phyloP scores from a whole-genome alignment of 2,888 invertebrate genomes.

The Leptopilina syphax region DNA sequence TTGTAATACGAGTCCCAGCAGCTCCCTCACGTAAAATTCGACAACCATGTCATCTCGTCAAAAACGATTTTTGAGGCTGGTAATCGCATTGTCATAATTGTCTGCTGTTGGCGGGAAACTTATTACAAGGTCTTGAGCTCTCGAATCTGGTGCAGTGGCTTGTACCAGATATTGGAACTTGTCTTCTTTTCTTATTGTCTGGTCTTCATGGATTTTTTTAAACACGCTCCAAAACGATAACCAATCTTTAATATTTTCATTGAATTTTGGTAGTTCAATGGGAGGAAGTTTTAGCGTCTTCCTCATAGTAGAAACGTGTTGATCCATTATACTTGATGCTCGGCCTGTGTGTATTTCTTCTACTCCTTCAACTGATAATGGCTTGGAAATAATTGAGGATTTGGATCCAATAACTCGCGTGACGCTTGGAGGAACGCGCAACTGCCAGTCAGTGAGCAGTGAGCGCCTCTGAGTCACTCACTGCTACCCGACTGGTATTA shows the following conservation, averaged over 20 bases:
- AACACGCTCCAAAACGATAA: neutral
- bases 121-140: neutral
- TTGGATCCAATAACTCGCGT: too few species aligned
- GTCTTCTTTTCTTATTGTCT: neutral
- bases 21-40: neutral
- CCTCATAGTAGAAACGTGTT: neutral
- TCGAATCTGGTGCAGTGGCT: neutral
- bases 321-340: neutral
- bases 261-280: neutral
- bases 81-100: constrained; percentile 61
- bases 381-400: too few species aligned
- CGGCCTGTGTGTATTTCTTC: neutral
- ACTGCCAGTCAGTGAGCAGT: too few species aligned
- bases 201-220: neutral
- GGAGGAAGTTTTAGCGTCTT: neutral
- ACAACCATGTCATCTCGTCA: neutral
- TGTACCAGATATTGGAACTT: neutral
- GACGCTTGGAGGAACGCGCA: too few species aligned
- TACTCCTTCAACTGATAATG: neutral
- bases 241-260: neutral
- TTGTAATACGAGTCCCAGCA: neutral
- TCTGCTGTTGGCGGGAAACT: constrained; percentile 59
- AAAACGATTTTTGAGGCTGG: constrained; percentile 41
- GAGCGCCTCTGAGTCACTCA: too few species aligned
- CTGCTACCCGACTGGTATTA: too few species aligned